Evolutionary conservation across 2,888 invertebrate genomes (phyloP).

Genomic region (Agrotis clavis): DNA sequence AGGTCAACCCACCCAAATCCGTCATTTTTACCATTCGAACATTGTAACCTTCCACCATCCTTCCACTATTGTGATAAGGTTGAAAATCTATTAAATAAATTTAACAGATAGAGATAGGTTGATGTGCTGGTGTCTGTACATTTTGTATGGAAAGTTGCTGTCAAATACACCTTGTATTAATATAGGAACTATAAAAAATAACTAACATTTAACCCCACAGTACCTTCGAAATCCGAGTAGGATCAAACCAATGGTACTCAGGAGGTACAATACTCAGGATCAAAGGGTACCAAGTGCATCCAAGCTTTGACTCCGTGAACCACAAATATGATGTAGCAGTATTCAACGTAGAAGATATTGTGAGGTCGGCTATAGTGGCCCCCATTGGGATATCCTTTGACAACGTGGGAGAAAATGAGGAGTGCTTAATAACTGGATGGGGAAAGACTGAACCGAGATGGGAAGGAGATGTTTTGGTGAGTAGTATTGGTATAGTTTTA

Average conservation of each 20-base stretch:
- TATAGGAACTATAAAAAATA: too few species aligned
- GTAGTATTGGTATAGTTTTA: constrained; percentile 5
- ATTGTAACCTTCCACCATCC: too few species aligned
- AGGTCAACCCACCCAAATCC: too few species aligned
- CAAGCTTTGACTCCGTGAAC: constrained; percentile 52
- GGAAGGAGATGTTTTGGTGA: constrained; percentile 56
- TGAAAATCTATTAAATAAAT: too few species aligned
- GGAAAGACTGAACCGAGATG: constrained; percentile 61
- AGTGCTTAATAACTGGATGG: constrained; percentile 65
- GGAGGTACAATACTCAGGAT: constrained; percentile 50
- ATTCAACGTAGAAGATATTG: constrained; percentile 26
- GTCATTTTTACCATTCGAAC: too few species aligned
- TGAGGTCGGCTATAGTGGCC: constrained; percentile 36
- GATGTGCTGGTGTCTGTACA: too few species aligned
- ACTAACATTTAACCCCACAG: constrained; percentile 30
- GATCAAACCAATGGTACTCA: constrained; percentile 66
- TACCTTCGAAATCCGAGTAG: constrained; percentile 53
- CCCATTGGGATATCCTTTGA: constrained; percentile 41
- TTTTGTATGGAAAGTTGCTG: too few species aligned
- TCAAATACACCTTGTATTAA: too few species aligned
- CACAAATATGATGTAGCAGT: constrained; percentile 61
- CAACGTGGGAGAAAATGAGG: constrained; percentile 44
- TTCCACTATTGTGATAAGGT: too few species aligned
- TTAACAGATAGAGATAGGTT: too few species aligned
- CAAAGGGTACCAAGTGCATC: constrained; percentile 53